Percentiles rank a stretch among this genome's conserved stretches.
phyloP scores from a whole-genome alignment of 2,888 invertebrate species.

The Andrena fulva region DNA sequence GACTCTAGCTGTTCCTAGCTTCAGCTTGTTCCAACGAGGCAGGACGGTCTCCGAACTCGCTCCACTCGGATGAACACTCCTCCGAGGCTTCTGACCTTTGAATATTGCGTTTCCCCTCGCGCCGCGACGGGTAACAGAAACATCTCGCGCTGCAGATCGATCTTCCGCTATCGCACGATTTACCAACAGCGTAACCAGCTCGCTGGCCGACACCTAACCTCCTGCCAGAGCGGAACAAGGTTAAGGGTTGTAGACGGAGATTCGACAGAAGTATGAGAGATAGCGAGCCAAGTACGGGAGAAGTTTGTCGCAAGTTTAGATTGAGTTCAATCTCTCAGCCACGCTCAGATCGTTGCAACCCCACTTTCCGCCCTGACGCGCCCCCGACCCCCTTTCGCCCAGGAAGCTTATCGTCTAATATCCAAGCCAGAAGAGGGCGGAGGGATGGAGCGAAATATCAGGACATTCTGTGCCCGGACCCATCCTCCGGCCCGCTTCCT shows the following conservation, averaged over 20 bases:
- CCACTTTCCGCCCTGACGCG: constrained; percentile 35
- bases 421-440: constrained; percentile 42
- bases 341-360: constrained; percentile 34
- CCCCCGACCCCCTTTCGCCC: constrained; percentile 37
- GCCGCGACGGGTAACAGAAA: not conserved
- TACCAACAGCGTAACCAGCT: constrained; percentile 23
- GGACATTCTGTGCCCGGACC: constrained; percentile 56
- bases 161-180: not conserved
- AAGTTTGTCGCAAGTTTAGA: constrained; percentile 80
- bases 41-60: not conserved
- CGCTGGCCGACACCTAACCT: constrained; percentile 35
- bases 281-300: constrained; percentile 62
- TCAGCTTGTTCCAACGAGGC: not conserved
- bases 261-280: constrained; percentile 75
- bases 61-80: not conserved
- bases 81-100: constrained; percentile 12
- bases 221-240: constrained; percentile 56
- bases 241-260: constrained; percentile 66
- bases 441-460: constrained; percentile 61
- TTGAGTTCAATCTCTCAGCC: constrained; percentile 76
- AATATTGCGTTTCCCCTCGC: not conserved
- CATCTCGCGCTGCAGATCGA: not conserved
- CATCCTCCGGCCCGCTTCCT: constrained; percentile 16
- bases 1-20: too few species aligned
- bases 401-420: constrained; percentile 76